Evolutionary conservation across 1,140 invertebrate genomes (phyloP).

Genomic region (Tetranychus cinnabarinus): DNA sequence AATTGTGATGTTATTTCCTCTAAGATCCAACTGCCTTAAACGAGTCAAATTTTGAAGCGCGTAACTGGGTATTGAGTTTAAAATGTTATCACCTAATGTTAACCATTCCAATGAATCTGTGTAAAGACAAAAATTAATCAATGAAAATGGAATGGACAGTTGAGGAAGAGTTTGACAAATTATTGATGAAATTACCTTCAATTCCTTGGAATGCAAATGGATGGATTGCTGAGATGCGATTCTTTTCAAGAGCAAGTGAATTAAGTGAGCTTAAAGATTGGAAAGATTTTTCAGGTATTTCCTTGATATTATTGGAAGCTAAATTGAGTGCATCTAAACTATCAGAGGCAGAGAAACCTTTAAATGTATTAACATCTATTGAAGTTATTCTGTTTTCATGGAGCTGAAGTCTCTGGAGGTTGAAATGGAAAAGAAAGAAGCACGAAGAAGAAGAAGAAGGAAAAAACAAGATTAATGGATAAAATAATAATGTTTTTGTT

Average conservation of each 20-base stretch:
- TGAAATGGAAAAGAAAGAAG: no score
- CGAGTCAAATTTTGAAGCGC: conserved; percentile 52
- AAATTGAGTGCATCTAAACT: conserved; percentile 14
- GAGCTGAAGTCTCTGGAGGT: conserved; percentile 10
- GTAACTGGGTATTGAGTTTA: conserved; percentile 52
- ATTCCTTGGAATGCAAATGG: conserved; percentile 14
- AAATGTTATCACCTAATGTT: conserved; percentile 56
- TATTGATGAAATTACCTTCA: conserved; percentile 32
- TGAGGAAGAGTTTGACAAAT: no score
- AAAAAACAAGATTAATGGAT: no score
- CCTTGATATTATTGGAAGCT: conserved; percentile 11
- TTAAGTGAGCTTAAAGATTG: conserved; percentile 8
- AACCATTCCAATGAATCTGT: conserved; percentile 65
- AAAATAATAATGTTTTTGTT: no score
- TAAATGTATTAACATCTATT: conserved; percentile 5
- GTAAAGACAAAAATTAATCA: neutral
- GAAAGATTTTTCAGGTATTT: conserved; percentile 12
- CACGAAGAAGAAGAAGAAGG: no score
- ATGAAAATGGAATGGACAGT: neutral
- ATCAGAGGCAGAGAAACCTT: neutral
- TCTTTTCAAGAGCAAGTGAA: conserved; percentile 15
- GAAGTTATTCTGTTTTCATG: conserved; percentile 14
- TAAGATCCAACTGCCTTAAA: conserved; percentile 58
- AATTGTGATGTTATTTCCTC: conserved; percentile 56
- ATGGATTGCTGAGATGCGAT: conserved; percentile 14